phyloP scores from a whole-genome alignment of 1,140 invertebrate genomes.

The Diachasmimorpha longicaudata region DNA sequence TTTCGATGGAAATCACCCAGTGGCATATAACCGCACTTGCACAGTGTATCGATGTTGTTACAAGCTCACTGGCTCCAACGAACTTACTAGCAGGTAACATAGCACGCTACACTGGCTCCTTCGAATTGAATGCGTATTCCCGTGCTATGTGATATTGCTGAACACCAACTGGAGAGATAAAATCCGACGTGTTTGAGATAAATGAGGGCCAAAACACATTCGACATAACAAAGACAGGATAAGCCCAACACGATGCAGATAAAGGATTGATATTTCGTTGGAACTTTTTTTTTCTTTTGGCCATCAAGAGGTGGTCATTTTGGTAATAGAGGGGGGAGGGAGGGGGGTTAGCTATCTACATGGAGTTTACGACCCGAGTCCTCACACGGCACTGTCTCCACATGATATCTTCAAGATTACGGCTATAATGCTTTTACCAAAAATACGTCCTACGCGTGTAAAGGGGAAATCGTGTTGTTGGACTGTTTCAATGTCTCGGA shows the following conservation, averaged over 20 bases:
- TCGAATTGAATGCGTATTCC: neutral
- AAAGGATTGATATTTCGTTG: neutral
- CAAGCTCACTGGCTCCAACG: neutral
- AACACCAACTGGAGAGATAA: neutral
- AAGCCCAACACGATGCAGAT: neutral
- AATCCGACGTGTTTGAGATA: conserved; percentile 2
- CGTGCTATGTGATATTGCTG: neutral
- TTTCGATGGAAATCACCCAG: neutral
- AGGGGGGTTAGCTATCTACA: neutral
- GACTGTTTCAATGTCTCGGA: neutral
- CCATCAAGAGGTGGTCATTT: neutral
- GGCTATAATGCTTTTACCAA: neutral
- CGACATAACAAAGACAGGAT: conserved; percentile 5
- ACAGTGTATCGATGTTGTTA: conserved; percentile 4
- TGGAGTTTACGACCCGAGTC: neutral
- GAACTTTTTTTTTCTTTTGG: neutral
- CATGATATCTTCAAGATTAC: neutral
- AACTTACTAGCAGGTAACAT: neutral
- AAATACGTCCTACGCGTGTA: neutral
- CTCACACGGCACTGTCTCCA: neutral
- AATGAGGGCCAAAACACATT: conserved; percentile 4
- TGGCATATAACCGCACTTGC: neutral
- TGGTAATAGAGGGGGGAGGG: no score
- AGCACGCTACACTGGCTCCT: neutral
- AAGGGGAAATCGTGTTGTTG: neutral